Evolutionary conservation across 2,797 vertebrate genomes (phyloP).

Genomic region (Propithecus perrieri): DNA sequence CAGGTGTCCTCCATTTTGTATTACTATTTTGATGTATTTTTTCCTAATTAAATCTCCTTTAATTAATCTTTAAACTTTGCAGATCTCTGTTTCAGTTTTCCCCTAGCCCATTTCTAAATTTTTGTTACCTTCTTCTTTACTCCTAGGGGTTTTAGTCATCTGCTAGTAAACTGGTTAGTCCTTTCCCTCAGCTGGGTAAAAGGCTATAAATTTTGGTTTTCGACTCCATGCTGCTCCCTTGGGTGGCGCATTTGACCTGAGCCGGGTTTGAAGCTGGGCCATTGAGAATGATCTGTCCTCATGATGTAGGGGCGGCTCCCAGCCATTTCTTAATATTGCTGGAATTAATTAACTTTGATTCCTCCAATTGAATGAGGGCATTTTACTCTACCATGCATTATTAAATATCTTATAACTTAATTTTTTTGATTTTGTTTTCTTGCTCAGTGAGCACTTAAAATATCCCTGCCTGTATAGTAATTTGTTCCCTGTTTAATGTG

Average conservation of each 20-base stretch:
- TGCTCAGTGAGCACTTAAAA: conserved; percentile 71
- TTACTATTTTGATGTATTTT: not conserved
- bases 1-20: not conserved
- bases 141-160: conserved; percentile 21
- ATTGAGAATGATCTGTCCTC: conserved; percentile 51
- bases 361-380: conserved; percentile 21
- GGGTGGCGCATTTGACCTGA: conserved; percentile 56
- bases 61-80: not conserved
- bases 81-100: not conserved
- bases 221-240: not conserved
- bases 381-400: conserved; percentile 52
- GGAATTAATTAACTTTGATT: conserved; percentile 66
- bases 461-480: conserved; percentile 79
- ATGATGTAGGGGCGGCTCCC: conserved; percentile 23
- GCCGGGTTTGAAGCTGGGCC: conserved; percentile 55
- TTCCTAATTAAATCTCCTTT: conserved; percentile 21
- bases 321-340: conserved; percentile 39
- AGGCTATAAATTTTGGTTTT: conserved; percentile 58
- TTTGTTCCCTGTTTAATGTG: conserved; percentile 82
- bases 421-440: conserved; percentile 54
- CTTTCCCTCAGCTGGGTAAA: conserved; percentile 38
- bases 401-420: conserved; percentile 46
- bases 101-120: not conserved
- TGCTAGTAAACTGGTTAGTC: conserved; percentile 48
- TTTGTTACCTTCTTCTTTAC: not conserved